These are phyloP conservation scores for Chironex yamaguchii DNA, from an alignment of 30 jellyfish, hydroid and myxozoan species.

Conservation along the genomic window DNA sequence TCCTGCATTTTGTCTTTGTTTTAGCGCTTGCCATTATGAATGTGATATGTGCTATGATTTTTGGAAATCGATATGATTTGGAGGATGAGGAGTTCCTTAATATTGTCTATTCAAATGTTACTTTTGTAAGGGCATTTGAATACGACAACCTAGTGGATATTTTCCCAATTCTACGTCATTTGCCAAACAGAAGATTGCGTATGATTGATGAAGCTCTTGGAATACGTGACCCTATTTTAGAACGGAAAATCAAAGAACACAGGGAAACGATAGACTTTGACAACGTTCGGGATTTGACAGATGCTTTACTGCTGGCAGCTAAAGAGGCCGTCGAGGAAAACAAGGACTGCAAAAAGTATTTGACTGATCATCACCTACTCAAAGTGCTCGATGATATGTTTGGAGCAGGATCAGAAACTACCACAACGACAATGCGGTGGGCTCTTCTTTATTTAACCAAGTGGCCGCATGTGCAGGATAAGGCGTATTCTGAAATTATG, in stretches of 20 bases:
- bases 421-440: slow-evolving; percentile 86
- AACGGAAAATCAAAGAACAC: slow-evolving; percentile 67
- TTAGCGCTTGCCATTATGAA: slow-evolving; percentile 83
- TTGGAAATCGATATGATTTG: slow-evolving; percentile 79
- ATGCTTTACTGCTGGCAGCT: slow-evolving; percentile 71
- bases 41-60: slow-evolving; percentile 86
- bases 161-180: slow-evolving; percentile 74
- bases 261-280: slow-evolving; percentile 67
- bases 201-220: slow-evolving; percentile 73
- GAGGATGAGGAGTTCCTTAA: slow-evolving; percentile 79
- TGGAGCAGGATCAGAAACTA: slow-evolving; percentile 93
- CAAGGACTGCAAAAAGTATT: slow-evolving; percentile 54
- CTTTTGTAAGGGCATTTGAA: slow-evolving; percentile 84
- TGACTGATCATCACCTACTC: slow-evolving; percentile 71
- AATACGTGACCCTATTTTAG: slow-evolving; percentile 75
- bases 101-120: slow-evolving; percentile 70
- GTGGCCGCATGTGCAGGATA: slow-evolving; percentile 81
- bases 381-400: slow-evolving; percentile 84
- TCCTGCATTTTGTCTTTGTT: not conserved
- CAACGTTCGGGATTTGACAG: slow-evolving; percentile 70
- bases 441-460: slow-evolving; percentile 76
- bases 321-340: slow-evolving; percentile 78
- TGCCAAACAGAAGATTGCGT: slow-evolving; percentile 76
- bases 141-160: slow-evolving; percentile 85
- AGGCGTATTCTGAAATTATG: slow-evolving; percentile 57